These are phyloP conservation scores for Dreissena polymorpha DNA, from an alignment of 1,140 invertebrate genomes.

Conservation along the genomic window DNA sequence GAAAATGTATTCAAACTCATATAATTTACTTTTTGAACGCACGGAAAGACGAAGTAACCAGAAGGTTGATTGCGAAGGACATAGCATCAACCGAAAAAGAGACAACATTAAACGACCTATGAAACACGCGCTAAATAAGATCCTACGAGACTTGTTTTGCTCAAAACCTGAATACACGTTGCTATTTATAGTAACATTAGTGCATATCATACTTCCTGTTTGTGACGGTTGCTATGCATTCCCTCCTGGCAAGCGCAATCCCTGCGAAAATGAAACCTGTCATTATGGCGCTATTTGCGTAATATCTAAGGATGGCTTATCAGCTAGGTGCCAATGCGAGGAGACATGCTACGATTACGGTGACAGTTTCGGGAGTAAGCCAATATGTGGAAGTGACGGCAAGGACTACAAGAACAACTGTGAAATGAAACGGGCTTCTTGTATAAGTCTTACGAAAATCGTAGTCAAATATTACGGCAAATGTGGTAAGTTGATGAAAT, in stretches of 20 bases:
- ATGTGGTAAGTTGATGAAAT: slow-evolving; percentile 87
- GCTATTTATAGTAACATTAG: neutral
- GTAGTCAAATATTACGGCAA: slow-evolving; percentile 92
- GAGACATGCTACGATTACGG: slow-evolving; percentile 90
- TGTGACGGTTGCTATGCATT: slow-evolving; percentile 80
- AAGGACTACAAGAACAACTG: slow-evolving; percentile 92
- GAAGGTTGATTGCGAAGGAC: too few species aligned
- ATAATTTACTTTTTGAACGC: too few species aligned
- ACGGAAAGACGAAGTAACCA: too few species aligned
- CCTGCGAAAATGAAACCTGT: slow-evolving; percentile 88
- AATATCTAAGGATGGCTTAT: slow-evolving; percentile 86
- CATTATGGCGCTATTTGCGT: slow-evolving; percentile 88
- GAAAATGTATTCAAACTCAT: too few species aligned
- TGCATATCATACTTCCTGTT: neutral
- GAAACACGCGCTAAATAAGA: too few species aligned
- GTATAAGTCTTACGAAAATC: slow-evolving; percentile 87
- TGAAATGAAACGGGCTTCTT: slow-evolving; percentile 89
- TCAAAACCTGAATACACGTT: too few species aligned
- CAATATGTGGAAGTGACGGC: slow-evolving; percentile 93
- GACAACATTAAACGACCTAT: too few species aligned
- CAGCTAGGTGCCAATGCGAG: slow-evolving; percentile 88
- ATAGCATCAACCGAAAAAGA: too few species aligned
- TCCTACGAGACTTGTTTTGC: too few species aligned
- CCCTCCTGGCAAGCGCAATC: slow-evolving; percentile 87
- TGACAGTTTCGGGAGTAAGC: slow-evolving; percentile 88